Percentiles rank a stretch among this genome's conserved stretches.
Evolutionary conservation across 1,140 invertebrate species (phyloP).

Genomic region (Orchestia grillus): DNA sequence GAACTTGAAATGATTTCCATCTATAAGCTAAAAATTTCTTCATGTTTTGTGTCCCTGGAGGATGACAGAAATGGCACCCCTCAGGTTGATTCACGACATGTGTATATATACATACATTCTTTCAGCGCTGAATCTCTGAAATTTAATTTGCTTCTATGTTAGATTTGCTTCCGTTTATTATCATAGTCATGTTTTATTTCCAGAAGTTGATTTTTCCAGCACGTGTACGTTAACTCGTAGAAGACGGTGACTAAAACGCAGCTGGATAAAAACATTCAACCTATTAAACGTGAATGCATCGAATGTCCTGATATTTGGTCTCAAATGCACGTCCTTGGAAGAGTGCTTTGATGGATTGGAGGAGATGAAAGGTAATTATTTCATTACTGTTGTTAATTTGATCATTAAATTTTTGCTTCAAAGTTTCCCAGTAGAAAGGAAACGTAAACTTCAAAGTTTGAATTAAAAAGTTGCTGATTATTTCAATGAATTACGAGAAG

Average conservation of each 20-base stretch:
- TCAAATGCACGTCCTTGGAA: neutral
- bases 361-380: too few relatives aligned
- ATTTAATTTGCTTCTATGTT: neutral
- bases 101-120: neutral
- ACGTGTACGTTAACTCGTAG: neutral
- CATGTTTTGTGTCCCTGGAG: neutral
- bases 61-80: neutral
- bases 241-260: neutral
- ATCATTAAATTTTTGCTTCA: too few relatives aligned
- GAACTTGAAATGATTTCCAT: neutral
- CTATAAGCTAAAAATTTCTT: neutral
- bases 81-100: neutral
- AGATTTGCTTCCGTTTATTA: too few relatives aligned
- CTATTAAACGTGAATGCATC: neutral
- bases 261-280: neutral
- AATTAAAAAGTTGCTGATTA: neutral
- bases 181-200: neutral
- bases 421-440: neutral
- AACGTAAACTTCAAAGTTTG: neutral
- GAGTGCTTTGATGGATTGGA: neutral
- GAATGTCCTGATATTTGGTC: neutral
- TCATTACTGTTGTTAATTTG: too few relatives aligned
- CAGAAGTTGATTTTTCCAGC: neutral
- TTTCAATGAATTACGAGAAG: neutral
- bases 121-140: neutral